Conservation (phyloP, 1,140 invertebrate species). For the Protaetia brevitarsis region DNA sequence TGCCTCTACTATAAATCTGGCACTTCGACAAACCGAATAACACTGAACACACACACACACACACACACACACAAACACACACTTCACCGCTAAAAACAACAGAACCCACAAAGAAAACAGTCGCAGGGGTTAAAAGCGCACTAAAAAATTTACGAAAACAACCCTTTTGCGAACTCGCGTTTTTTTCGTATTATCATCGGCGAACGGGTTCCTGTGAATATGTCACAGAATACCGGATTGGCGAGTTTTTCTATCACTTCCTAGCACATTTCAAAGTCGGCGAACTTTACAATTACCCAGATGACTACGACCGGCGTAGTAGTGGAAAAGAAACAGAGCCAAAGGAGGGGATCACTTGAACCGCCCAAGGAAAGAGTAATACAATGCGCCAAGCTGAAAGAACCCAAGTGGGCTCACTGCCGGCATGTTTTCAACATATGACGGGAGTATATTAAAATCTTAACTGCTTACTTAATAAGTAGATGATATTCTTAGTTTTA, state of each 20-base stretch:
- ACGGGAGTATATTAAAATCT: too few relatives aligned
- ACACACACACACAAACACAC: neutral
- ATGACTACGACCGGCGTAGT: neutral
- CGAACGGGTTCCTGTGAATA: neutral
- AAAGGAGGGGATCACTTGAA: constrained; percentile 15
- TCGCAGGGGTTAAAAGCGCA: neutral
- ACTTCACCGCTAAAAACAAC: neutral
- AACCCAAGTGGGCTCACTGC: neutral
- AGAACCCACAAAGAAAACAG: neutral
- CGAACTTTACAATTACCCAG: constrained; percentile 1
- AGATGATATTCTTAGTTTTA: too few relatives aligned
- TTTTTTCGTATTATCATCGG: neutral
- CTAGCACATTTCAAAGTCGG: constrained; percentile 7
- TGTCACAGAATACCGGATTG: constrained; percentile 4
- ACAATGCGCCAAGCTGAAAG: neutral
- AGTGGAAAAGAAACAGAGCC: constrained; percentile 9
- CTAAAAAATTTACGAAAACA: neutral
- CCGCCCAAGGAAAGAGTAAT: neutral
- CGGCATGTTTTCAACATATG: too few relatives aligned
- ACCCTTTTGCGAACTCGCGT: neutral
- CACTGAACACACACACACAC: neutral
- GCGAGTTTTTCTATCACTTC: neutral
- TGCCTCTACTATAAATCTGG: neutral
- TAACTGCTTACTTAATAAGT: too few relatives aligned
- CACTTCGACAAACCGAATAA: neutral